phyloP scores from a whole-genome alignment of 1,140 invertebrate species.

The Asbolus verrucosus region DNA sequence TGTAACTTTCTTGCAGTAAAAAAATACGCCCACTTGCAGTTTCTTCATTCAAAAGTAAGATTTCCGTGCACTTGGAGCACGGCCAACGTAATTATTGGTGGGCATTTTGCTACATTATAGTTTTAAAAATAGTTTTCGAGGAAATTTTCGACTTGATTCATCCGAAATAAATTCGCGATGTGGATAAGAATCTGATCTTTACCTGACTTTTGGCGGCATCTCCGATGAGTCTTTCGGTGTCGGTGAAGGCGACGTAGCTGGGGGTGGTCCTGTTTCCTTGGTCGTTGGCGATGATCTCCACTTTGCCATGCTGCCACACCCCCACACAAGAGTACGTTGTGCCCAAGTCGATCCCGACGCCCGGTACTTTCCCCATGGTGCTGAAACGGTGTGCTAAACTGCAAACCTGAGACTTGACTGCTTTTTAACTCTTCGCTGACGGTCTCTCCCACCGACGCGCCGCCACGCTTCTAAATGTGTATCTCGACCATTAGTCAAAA shows the following conservation, averaged over 20 bases:
- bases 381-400: not conserved
- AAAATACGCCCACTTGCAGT: no score
- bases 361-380: slow-evolving; percentile 81
- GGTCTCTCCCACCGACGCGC: slow-evolving; percentile 12
- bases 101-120: not conserved
- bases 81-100: not conserved
- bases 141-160: slow-evolving; percentile 6
- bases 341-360: slow-evolving; percentile 89
- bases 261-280: slow-evolving; percentile 98
- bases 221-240: slow-evolving; percentile 94
- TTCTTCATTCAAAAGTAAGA: no score
- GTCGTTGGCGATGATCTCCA: slow-evolving; percentile 91
- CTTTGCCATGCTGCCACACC: slow-evolving; percentile 92
- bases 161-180: slow-evolving; percentile 60
- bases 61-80: not conserved
- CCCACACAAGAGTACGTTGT: slow-evolving; percentile 91
- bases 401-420: slow-evolving; percentile 2
- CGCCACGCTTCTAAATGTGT: slow-evolving; percentile 17
- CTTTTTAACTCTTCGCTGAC: not conserved
- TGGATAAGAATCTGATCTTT: no score
- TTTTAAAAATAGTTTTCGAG: slow-evolving; percentile 11
- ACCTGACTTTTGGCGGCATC: slow-evolving; percentile 97
- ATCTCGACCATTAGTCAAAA: slow-evolving; percentile 22
- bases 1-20: no score
- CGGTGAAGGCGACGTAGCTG: slow-evolving; percentile 96